These are phyloP conservation scores for Apodemia zela DNA, from an alignment of 2,888 invertebrate genomes.

Conservation along the genomic window DNA sequence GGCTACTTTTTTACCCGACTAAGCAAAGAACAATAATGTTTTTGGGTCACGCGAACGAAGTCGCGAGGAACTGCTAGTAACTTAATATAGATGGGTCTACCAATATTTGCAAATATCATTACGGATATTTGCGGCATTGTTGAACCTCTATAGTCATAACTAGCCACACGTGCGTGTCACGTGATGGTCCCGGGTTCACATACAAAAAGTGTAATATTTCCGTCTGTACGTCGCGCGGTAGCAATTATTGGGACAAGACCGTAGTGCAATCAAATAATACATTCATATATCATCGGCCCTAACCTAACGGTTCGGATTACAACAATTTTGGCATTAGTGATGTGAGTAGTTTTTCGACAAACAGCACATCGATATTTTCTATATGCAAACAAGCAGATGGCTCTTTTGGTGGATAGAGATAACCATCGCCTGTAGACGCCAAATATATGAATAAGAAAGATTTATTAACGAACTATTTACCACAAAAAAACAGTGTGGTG, in stretches of 20 bases:
- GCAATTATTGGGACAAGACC: slow-evolving; percentile 37
- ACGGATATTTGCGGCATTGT: not conserved
- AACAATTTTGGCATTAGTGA: slow-evolving; percentile 47
- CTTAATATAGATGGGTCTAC: not conserved
- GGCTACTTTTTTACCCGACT: no score
- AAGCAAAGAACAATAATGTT: no score
- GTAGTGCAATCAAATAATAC: slow-evolving; percentile 54
- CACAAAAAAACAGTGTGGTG: no score
- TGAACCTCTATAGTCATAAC: not conserved
- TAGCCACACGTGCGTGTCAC: not conserved
- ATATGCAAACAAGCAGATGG: no score
- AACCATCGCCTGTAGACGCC: no score
- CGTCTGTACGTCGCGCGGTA: slow-evolving; percentile 29
- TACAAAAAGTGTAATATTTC: slow-evolving; percentile 29
- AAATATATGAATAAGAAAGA: no score
- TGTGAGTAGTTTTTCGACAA: slow-evolving; percentile 26
- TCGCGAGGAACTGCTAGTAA: no score
- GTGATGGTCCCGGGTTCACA: slow-evolving; percentile 12
- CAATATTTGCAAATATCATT: not conserved
- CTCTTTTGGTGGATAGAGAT: no score
- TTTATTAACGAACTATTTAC: no score
- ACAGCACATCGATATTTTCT: no score
- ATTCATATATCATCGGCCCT: slow-evolving; percentile 56
- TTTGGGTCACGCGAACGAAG: no score
- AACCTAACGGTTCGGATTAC: slow-evolving; percentile 62